Evolutionary conservation across 2,113 vertebrate species (phyloP).

Genomic region (Vulpes ferrilata): DNA sequence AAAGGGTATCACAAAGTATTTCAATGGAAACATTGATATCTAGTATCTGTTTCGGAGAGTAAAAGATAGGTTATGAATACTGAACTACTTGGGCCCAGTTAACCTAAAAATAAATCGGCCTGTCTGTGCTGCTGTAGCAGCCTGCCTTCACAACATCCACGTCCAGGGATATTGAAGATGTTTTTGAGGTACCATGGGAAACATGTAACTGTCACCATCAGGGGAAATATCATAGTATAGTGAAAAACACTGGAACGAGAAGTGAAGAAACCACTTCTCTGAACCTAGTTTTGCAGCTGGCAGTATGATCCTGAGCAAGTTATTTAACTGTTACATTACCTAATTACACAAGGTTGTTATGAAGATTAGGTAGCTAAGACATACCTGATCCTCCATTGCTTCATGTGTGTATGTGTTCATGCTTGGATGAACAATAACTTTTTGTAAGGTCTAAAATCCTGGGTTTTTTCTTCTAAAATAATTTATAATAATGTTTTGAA

Average conservation of each 20-base stretch:
- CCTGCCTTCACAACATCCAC: background rate
- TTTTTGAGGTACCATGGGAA: background rate
- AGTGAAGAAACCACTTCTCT: background rate
- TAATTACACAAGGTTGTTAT: background rate
- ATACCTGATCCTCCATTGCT: background rate
- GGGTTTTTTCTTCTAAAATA: background rate
- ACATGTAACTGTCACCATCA: background rate
- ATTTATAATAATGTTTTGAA: slow-evolving; percentile 11
- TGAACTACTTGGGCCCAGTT: background rate
- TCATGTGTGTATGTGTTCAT: background rate
- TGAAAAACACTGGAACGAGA: slow-evolving; percentile 31
- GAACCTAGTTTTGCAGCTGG: slow-evolving; percentile 13
- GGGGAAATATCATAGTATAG: background rate
- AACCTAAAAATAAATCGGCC: background rate
- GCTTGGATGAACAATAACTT: slow-evolving; percentile 1
- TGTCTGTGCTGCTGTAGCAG: background rate
- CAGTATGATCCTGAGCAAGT: background rate
- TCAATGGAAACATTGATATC: background rate
- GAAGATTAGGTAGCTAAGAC: background rate
- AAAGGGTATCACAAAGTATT: background rate
- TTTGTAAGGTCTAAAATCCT: background rate
- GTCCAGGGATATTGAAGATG: background rate
- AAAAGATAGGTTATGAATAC: background rate
- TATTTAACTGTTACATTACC: background rate
- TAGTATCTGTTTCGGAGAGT: slow-evolving; percentile 10